Conservation (phyloP, 2,797 vertebrate genomes). For the Lerista edwardsae region DNA sequence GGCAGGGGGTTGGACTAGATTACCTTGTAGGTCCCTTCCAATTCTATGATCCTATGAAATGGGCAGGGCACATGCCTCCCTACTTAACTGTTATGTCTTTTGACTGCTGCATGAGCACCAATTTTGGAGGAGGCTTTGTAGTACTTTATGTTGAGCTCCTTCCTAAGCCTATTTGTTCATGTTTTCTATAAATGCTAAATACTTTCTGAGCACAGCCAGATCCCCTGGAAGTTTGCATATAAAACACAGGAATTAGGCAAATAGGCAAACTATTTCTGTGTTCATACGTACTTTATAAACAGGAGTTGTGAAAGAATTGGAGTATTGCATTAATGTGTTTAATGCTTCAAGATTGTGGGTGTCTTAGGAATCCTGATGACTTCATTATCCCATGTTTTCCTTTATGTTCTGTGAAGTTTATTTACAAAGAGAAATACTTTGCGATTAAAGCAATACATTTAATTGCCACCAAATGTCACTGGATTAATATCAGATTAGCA, state of each 20-base stretch:
- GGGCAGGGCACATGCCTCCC: no score
- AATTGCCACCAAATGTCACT: background rate
- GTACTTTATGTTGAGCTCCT: no score
- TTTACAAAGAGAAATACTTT: slow-evolving; percentile 29
- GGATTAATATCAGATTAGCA: slow-evolving; percentile 11
- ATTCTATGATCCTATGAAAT: no score
- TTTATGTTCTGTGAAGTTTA: background rate
- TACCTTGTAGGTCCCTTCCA: no score
- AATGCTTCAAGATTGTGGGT: background rate
- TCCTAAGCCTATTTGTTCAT: slow-evolving; percentile 39
- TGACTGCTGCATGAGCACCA: no score
- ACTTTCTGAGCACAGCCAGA: background rate
- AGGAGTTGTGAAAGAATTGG: background rate
- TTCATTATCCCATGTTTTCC: background rate
- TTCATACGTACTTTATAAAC: slow-evolving; percentile 31
- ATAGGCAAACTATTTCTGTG: slow-evolving; percentile 11
- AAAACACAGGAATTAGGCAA: slow-evolving; percentile 43
- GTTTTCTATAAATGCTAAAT: slow-evolving; percentile 22
- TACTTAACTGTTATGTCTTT: no score
- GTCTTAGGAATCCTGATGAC: background rate
- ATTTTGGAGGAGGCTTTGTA: no score
- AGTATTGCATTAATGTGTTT: slow-evolving; percentile 32
- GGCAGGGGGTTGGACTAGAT: no score
- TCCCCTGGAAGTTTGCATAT: slow-evolving; percentile 17
- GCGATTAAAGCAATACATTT: background rate